A percentile compares a stretch with the other conserved stretches of the same genome.
Conservation (phyloP, 2,113 vertebrate species). For the Cyphomyrus discorhynchus region DNA sequence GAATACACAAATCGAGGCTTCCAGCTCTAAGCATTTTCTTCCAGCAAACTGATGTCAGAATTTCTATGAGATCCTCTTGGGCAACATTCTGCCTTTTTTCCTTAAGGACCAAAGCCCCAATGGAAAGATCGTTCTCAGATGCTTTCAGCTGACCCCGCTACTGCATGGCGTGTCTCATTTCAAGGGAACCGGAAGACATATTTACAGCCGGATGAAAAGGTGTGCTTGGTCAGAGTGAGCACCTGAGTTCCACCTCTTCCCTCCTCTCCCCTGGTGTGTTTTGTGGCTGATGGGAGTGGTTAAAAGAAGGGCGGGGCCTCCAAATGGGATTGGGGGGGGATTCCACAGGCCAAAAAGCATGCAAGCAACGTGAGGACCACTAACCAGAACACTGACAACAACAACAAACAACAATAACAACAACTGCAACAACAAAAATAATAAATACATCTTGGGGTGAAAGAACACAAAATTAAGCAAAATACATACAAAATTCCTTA, state of each 20-base stretch:
- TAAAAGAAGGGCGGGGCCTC: background rate
- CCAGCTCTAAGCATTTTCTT: background rate
- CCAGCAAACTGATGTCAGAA: background rate
- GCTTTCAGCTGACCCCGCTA: background rate
- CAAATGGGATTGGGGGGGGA: background rate
- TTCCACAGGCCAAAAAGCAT: conserved; percentile 44
- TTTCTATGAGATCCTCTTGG: background rate
- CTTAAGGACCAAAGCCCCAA: background rate
- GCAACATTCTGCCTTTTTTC: background rate
- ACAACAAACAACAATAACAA: conserved; percentile 15
- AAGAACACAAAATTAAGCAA: conserved; percentile 46
- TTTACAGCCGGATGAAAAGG: background rate
- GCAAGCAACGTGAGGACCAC: conserved; percentile 55
- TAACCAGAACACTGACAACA: conserved; percentile 24
- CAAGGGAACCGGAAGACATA: background rate
- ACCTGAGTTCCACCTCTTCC: background rate
- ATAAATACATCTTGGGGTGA: conserved; percentile 70
- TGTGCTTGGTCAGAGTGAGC: background rate
- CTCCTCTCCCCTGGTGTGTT: background rate
- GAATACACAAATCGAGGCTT: background rate
- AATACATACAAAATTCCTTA: conserved; percentile 56
- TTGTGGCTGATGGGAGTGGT: background rate
- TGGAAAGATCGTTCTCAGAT: background rate
- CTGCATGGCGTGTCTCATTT: background rate
- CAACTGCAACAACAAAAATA: conserved; percentile 52